Conservation (phyloP, 2,888 invertebrate genomes). For the Hyles lineata region DNA sequence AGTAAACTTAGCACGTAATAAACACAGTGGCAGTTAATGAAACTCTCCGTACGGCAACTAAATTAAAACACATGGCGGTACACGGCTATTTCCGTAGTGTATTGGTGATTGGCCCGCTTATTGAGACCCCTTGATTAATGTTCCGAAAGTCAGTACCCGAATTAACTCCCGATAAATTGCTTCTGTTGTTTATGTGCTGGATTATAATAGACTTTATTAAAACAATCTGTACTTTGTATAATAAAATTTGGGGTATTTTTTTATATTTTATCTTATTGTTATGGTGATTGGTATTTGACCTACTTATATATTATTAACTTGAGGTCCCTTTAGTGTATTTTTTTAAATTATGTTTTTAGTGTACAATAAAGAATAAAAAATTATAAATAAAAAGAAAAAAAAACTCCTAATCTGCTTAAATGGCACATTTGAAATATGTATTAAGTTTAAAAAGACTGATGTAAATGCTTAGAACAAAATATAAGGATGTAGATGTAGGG, state of each 20-base stretch:
- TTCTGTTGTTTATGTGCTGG: background rate
- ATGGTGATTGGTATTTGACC: no score
- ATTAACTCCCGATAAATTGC: constrained; percentile 13
- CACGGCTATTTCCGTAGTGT: constrained; percentile 26
- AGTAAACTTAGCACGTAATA: constrained; percentile 15
- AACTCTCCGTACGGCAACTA: constrained; percentile 23
- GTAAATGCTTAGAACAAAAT: no score
- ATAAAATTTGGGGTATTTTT: background rate
- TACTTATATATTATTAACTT: no score
- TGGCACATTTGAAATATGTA: no score
- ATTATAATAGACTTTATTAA: background rate
- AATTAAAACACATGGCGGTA: constrained; percentile 35
- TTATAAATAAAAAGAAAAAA: no score
- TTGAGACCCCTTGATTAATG: constrained; percentile 29
- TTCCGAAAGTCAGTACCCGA: background rate
- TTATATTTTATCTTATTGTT: no score
- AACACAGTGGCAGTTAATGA: constrained; percentile 14
- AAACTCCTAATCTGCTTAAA: no score
- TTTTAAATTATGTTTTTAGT: no score
- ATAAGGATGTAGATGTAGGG: no score
- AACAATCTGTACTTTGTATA: background rate
- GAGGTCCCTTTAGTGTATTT: no score
- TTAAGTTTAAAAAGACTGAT: no score
- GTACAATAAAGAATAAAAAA: no score
- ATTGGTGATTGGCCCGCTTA: constrained; percentile 4